Percentiles rank a stretch among this genome's conserved stretches.
These are phyloP conservation scores for Lymantria dispar DNA, from an alignment of 2,888 invertebrate species.

Conservation along the genomic window DNA sequence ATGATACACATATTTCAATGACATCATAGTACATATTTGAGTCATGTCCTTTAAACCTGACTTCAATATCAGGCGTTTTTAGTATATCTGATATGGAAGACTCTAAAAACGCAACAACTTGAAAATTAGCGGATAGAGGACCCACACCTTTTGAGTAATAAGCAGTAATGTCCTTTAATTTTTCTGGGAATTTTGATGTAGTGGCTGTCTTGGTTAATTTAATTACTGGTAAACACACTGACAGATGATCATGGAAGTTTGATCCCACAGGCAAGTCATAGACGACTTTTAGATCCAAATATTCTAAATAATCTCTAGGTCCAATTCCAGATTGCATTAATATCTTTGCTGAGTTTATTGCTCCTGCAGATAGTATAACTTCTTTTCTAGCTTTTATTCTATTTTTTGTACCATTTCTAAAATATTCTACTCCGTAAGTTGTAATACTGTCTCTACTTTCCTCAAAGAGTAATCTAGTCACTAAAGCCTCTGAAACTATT, in stretches of 20 bases:
- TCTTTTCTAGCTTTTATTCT: conserved; percentile 57
- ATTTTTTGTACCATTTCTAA: conserved; percentile 67
- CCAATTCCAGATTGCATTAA: conserved; percentile 75
- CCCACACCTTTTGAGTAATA: conserved; percentile 69
- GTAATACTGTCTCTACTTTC: conserved; percentile 41
- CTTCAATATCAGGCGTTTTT: conserved; percentile 69
- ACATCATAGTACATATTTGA: conserved; percentile 76
- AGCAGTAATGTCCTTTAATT: conserved; percentile 66
- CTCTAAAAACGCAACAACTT: conserved; percentile 69
- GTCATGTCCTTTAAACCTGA: conserved; percentile 70
- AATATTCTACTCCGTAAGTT: conserved; percentile 60
- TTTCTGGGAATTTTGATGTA: conserved; percentile 58
- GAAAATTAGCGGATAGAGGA: conserved; percentile 72
- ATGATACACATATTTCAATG: conserved; percentile 66
- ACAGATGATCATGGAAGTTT: conserved; percentile 75
- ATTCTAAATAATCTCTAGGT: conserved; percentile 71
- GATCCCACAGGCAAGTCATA: conserved; percentile 68
- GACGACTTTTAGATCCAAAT: conserved; percentile 57
- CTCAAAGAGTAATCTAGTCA: conserved; percentile 61
- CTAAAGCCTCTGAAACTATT: conserved; percentile 65
- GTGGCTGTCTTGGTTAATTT: conserved; percentile 63
- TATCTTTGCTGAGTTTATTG: conserved; percentile 70
- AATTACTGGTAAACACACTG: conserved; percentile 71
- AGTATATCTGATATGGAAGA: conserved; percentile 63
- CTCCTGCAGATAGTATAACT: conserved; percentile 68